Evolutionary conservation across 2,113 vertebrate species (phyloP), one percentile per base, ranked within the genome.

Genomic region (Pimephales promelas): DNA sequence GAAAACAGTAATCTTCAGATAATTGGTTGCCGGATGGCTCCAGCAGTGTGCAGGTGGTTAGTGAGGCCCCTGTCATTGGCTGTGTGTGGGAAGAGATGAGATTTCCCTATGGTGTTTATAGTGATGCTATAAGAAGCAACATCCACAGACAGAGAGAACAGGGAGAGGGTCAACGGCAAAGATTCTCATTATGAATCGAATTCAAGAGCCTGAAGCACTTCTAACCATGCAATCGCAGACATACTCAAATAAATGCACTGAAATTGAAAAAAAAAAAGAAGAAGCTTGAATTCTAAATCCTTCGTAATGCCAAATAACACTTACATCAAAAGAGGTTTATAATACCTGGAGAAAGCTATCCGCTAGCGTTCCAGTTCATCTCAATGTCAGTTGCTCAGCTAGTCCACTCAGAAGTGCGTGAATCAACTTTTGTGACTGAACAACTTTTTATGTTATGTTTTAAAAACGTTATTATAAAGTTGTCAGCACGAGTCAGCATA

Each of bases 31-130:
- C 43, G 72, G 72, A 74, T 52, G 45, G 43, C n/a, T 74, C 72
- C 72, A 74, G 72, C 72, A 74, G 72, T 52, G 72, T 74, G 72
- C 72, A 74, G 72, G 45, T 74, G 72, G 72, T 47, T 74, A 49
- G 70, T 47, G 70, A 0, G 2, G 70, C 43, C 70, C 34, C 70
- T 73, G 72, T 74, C 72, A 74, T 31, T 74, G 72, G 72, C 47
- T 47, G 72, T 52, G 71, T 74, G 45, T 74, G 72, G 72, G 43
- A 74, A 74, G 72, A 74, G 43, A 74, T 52, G n/a, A 49, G 72
- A 74, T 74, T 52, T 74, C 45, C 45, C 72, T 74, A 74, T 74
- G 28, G 45, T 74, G 72, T 47, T 45, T 74, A 74, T 74, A 74
- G 7, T 74, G 71, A 74, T 74, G 72, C 43, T 74, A 49, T 74